A percentile compares a stretch with the other conserved stretches of the same genome.
Conservation (phyloP, 2,113 vertebrate genomes). For the Amazona guildingii region DNA sequence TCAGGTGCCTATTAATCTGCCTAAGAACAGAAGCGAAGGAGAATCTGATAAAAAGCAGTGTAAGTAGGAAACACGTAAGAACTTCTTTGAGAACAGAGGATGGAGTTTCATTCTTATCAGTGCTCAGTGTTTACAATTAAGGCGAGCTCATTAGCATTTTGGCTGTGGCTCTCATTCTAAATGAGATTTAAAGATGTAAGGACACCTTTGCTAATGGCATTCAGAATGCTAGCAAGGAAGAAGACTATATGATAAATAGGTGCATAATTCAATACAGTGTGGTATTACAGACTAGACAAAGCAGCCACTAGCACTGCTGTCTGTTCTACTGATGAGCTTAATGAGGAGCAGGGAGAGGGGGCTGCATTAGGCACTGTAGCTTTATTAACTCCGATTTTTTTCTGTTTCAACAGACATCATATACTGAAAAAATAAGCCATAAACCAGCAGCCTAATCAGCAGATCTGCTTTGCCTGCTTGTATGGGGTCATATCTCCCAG, state of each 20-base stretch:
- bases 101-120: constrained; percentile 58
- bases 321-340: background rate
- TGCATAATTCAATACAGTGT: background rate
- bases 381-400: background rate
- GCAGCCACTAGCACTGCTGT: background rate
- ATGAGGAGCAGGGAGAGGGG: background rate
- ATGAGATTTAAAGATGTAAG: constrained; percentile 46
- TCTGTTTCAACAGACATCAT: background rate
- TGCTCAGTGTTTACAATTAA: constrained; percentile 52
- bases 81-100: constrained; percentile 56
- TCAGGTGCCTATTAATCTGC: constrained; percentile 44
- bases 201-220: background rate
- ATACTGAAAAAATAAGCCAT: background rate
- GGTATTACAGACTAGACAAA: background rate
- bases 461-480: background rate
- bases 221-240: background rate
- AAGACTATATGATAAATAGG: background rate
- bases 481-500: background rate
- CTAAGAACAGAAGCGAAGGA: constrained; percentile 29
- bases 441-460: background rate
- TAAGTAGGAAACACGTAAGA: constrained; percentile 56
- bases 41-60: constrained; percentile 48
- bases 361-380: background rate
- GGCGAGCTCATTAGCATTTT: constrained; percentile 52
- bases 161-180: background rate